phyloP scores from a whole-genome alignment of 2,888 invertebrate species.

The Plutella xylostella region DNA sequence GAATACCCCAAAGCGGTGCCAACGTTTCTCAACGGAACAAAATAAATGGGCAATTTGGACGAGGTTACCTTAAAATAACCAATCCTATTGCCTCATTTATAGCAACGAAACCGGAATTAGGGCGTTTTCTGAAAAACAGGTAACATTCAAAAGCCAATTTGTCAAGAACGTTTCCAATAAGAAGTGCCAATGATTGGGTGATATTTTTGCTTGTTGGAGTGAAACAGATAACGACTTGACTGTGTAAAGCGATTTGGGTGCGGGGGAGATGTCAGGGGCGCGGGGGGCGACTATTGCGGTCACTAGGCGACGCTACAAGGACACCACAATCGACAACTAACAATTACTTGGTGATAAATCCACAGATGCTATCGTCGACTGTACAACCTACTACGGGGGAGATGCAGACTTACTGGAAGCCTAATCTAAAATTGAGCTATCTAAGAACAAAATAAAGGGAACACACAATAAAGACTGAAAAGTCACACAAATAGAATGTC shows the following conservation, averaged over 20 bases:
- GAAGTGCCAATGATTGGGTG: constrained; percentile 35
- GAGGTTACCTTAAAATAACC: not conserved
- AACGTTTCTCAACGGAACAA: constrained; percentile 27
- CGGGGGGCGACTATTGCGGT: constrained; percentile 41
- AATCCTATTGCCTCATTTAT: no score
- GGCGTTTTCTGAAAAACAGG: constrained; percentile 13
- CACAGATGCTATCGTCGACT: constrained; percentile 46
- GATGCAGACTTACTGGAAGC: not conserved
- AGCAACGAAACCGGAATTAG: not conserved
- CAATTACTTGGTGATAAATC: constrained; percentile 51
- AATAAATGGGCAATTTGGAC: not conserved
- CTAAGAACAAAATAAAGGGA: no score
- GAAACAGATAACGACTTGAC: constrained; percentile 49
- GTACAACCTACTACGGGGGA: constrained; percentile 41
- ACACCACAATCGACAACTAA: constrained; percentile 65
- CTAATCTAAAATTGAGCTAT: no score
- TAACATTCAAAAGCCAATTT: constrained; percentile 30
- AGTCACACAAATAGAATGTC: no score
- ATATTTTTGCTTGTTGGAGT: constrained; percentile 30
- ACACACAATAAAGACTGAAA: no score
- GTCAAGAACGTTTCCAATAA: constrained; percentile 25
- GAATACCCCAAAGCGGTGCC: constrained; percentile 50
- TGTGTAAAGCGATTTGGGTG: constrained; percentile 52
- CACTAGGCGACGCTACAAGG: constrained; percentile 56
- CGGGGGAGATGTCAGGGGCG: constrained; percentile 40